Evolutionary conservation across 2,797 vertebrate genomes (phyloP), one percentile per base, ranked within the genome.

Genomic region (Leptatherina wallacei): DNA sequence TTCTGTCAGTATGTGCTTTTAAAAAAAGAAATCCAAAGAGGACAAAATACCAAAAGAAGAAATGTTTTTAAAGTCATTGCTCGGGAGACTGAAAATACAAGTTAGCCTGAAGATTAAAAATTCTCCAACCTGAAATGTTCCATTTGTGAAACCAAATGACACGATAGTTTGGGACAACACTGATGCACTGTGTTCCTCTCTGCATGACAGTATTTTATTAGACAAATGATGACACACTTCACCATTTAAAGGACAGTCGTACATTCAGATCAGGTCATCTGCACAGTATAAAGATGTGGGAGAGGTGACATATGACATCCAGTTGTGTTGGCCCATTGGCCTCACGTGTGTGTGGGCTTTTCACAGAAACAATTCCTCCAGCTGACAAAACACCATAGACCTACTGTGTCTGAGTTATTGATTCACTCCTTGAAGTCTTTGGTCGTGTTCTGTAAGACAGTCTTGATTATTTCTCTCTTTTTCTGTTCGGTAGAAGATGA

Each of bases 231-330:
- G 91, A 93, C 90, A 92, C 89, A 90, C 82, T 63, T 90, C 79
- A 93, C 90, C 89, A 84, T 92, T 88, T 82, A 85, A 88, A 91
- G 88, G 88, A 93, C 90, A 89, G 84, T 67, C 84, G 80, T 75
- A 94, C 94, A 95, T 94, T 95, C 94, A 94, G 84, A 82, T 89
- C 73, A 91, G 88, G 81, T 93, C 89, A 87, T 88, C 83, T 86
- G 79, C 88, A 93, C 89, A 93, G 89, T 91, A 90, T 86, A 89
- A 84, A 85, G 83, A 90, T 73, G 80, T 52, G 51, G 81, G 82
- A 80, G 71, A 82, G 71, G 40, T 70, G 69, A 77, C 80, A 71
- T 38, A 68, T 83, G 78, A 89, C 85, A 86, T 89, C 89, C 84
- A 81, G 33, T 55, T 60, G 29, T 69, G 47, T 69, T 84, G 72